Evolutionary conservation across 92 coral and sea anemone species (phyloP), one percentile per base, ranked within the genome.

Genomic region (Umimayanthus kanabou): DNA sequence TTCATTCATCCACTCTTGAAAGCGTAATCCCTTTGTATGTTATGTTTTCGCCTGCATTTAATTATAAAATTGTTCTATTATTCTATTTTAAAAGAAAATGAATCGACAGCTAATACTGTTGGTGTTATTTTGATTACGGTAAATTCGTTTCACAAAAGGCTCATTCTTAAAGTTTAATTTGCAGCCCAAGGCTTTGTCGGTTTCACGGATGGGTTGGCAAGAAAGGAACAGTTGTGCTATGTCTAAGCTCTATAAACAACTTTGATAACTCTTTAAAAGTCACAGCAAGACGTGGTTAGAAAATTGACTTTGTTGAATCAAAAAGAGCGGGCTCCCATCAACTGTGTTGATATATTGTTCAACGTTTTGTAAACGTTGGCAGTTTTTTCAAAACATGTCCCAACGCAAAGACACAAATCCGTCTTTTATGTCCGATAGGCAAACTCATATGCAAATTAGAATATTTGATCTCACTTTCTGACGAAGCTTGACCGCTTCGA

Each of bases 1-100:
- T 82, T 71, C 87, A 83, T 83, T 83, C 77, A 83, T 37, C 15
- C 76, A 25, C 65, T 28, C 53, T 70, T 69, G 78, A 73, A 71
- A 83, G 64, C 40, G 87, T 83, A 83, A 83, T 70, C 87, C 87
- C 87, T 83, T 83, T 83, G 87, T 83, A 64, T 82, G 87, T 83
- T 66, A 78, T 47, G 72, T 84, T 87, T 80, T 88, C 88, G 86
- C 79, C 75, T 87, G 85, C 80, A 91, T 88, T 91, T 95, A 95
- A 95, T 95, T 91, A 91, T 94, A 91, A 90, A 89, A 93, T 91
- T 91, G 94, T 91, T 82, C 93, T 85, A 91, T 95, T 91, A 92
- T 95, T 76, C 92, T 67, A 20, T 88, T 85, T 88, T 92, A 91
- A 93, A 94, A 92, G 95, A 91, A 80, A 88, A 77, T 88, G 89